Base-by-base conservation (phyloP, 1,140 invertebrate genomes). In the Cepaea nemoralis region DNA sequence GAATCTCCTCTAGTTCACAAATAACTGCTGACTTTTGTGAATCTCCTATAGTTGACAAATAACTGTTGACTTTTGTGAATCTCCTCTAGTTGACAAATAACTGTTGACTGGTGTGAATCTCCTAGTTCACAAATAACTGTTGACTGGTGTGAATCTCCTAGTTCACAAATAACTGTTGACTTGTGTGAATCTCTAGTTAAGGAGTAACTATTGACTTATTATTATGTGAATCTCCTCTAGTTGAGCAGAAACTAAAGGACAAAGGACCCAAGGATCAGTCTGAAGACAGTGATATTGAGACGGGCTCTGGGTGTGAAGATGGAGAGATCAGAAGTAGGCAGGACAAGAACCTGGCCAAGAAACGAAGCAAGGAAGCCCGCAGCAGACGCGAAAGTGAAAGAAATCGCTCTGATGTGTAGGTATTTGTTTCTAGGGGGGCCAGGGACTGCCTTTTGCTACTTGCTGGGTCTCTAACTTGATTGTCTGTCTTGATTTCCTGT, bases 231-330 rank as follows among this genome's bases (percentile, higher is more conserved):
- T 1, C 37, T 70, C 33, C 14, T 55, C 12, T 55, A 45, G 39
- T n/a, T 70, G 2, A 71, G 42, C 40, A 63, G 40, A 83, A 42
- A 77, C 67, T 35, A 66, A 81, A 81, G 70, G 75, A 71, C 14
- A 50, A 37, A 22, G 73, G 81, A 37, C 81, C 73, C 12, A 75
- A 31, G 48, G 82, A 79, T 45, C 82, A 74, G 82, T 78, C 31
- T n/a, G 76, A 83, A 33, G 75, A 79, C 69, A 79, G 69, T 22
- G 80, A 82, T 37, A 75, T 76, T 0, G 76, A 79, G 55, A 79
- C 66, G 45, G 77, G 69, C 3, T 73, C 50, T 19, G 66, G 42
- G 2, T 39, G 31, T 16, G 66, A 82, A 63, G 81, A 77, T 27
- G 73, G 74, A 39, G 80, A 81, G 39, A 31, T 78, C 0, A 59